Percentiles rank a stretch among this genome's conserved stretches.
Conservation (phyloP, 2,888 invertebrate genomes). For the Cyclophora punctaria region DNA sequence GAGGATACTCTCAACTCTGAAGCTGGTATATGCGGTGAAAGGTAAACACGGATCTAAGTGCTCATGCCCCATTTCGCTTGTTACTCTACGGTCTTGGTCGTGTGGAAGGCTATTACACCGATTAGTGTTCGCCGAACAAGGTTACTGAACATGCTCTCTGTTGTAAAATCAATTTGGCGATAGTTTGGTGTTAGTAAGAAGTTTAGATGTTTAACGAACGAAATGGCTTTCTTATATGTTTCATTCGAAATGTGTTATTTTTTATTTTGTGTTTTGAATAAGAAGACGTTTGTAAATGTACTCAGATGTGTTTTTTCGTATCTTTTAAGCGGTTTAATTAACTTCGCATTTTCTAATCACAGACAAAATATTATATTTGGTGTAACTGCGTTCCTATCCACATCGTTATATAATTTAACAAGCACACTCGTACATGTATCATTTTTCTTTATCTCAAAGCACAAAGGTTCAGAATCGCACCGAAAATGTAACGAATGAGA, state of each 20-base stretch:
- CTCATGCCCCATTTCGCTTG: slow-evolving; percentile 26
- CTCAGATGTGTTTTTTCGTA: no score
- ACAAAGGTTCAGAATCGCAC: slow-evolving; percentile 4
- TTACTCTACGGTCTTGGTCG: slow-evolving; percentile 12
- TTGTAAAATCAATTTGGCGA: no score
- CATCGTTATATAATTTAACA: slow-evolving; percentile 6
- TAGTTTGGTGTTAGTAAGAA: no score
- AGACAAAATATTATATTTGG: no score
- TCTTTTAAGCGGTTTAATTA: no score
- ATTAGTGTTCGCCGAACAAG: no score
- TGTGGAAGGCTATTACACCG: slow-evolving; percentile 1
- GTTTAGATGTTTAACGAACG: no score
- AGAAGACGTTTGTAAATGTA: no score
- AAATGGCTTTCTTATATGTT: no score
- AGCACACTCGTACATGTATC: slow-evolving; percentile 1
- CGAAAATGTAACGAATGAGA: background rate
- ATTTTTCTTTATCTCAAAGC: slow-evolving; percentile 4
- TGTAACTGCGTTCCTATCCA: background rate
- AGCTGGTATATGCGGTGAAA: slow-evolving; percentile 21
- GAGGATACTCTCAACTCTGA: slow-evolving; percentile 11
- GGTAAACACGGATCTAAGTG: slow-evolving; percentile 34
- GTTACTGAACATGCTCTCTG: no score
- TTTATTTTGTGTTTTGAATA: no score
- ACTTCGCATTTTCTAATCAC: background rate
- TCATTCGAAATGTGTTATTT: no score